Base-by-base conservation (phyloP, 2,113 vertebrate species). In the Recurvirostra avosetta region DNA sequence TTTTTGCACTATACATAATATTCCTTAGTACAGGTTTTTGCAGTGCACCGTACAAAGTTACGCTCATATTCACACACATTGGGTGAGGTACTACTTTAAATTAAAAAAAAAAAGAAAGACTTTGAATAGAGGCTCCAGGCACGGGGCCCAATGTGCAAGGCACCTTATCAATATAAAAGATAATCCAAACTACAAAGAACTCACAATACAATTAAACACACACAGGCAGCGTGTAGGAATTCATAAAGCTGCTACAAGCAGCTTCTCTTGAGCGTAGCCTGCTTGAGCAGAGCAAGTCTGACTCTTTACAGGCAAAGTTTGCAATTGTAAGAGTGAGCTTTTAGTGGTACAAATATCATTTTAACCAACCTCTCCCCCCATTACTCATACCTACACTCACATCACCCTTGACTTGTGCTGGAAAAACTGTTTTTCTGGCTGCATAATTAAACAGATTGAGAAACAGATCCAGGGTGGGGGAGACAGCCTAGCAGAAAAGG, bases 131-230 rank as follows among this genome's bases (percentile, higher is more conserved):
- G 41, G 26, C 17, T 92, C n/a, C 59, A 91, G 70, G 68, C 72
- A 93, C 2, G 0, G 29, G 45, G 72, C 78, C 72, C 55, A 90
- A 0, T 30, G 41, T 91, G 71, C 75, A 94, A 92, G 78, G 67
- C 63, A 85, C 34, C 25, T 0, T 94, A 93, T 74, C 79, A 70
- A 23, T 71, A 86, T 43, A 92, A 87, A 86, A 94, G 40, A 75
- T 68, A 96, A 96, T 81, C 61, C 40, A 86, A 91, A 84, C 65
- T 67, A 90, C 76, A 95, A 96, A 92, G 86, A 92, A 80, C 67
- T 84, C 36, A 72, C 56, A 67, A 75, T 36, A 84, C 73, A 96
- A 89, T 84, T 91, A 89, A 92, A 92, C 1, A 4, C 38, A 77
- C 4, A 4, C 49, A 74, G 52, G 83, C 59, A 72, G 49, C 7